phyloP scores from a whole-genome alignment of 2,113 vertebrate species.

The Alethe castanea region DNA sequence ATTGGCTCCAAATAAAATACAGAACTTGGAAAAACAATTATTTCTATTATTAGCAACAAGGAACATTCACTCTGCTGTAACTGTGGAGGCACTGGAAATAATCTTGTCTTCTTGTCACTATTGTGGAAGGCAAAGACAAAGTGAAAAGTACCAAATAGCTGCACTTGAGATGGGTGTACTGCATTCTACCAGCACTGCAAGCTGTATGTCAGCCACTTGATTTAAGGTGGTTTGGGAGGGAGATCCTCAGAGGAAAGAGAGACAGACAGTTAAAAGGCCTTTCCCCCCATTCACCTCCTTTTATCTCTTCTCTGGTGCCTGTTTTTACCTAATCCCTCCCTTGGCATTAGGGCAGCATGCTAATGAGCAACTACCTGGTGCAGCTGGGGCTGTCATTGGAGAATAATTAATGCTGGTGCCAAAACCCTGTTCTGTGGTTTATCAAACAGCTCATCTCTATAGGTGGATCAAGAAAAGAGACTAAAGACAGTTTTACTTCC shows the following conservation, averaged over 20 bases:
- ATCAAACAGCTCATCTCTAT: background rate
- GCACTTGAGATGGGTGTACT: background rate
- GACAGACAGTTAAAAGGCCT: background rate
- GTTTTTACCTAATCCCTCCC: background rate
- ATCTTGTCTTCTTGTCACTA: background rate
- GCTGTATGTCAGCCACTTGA: background rate
- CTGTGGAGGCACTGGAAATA: background rate
- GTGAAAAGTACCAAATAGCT: background rate
- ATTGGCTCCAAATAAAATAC: background rate
- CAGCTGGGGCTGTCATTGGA: background rate
- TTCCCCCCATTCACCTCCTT: background rate
- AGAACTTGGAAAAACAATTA: background rate
- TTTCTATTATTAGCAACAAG: conserved; percentile 18
- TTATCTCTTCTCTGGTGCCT: background rate
- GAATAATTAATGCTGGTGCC: conserved; percentile 29
- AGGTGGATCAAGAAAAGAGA: background rate
- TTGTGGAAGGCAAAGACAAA: background rate
- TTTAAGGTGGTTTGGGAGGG: background rate
- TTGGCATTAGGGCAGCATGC: background rate
- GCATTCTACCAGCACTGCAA: background rate
- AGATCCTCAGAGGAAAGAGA: background rate
- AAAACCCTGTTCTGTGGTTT: background rate
- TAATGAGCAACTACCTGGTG: background rate
- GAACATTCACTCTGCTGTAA: background rate
- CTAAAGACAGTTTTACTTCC: background rate